Conservation (phyloP, 1,140 invertebrate genomes). For the Pachyrhynchus sulphureomaculatus region DNA sequence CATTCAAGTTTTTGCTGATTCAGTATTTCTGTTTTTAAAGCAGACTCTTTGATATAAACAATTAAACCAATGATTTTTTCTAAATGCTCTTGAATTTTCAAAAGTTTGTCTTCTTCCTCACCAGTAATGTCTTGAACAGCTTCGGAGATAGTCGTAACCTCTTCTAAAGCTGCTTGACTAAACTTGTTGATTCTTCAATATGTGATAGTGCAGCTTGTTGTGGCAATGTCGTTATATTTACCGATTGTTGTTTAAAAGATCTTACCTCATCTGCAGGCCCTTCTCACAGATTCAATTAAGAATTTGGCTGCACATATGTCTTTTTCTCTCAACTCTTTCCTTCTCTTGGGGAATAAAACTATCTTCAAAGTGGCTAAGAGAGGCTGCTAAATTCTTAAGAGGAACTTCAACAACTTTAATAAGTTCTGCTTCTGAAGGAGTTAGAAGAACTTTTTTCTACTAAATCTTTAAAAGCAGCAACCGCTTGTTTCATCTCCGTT, state of each 20-base stretch:
- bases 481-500: conserved; percentile 1
- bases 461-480: too few species aligned
- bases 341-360: neutral
- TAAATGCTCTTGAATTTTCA: conserved; percentile 4
- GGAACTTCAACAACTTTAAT: conserved; percentile 13
- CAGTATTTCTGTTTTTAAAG: conserved; percentile 12
- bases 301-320: neutral
- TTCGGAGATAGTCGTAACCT: neutral
- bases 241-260: conserved; percentile 9
- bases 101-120: neutral
- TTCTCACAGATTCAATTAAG: neutral
- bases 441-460: too few species aligned
- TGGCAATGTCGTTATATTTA: neutral
- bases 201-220: neutral
- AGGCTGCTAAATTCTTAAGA: conserved; percentile 15
- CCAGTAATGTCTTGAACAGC: neutral
- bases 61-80: conserved; percentile 11
- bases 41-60: conserved; percentile 8
- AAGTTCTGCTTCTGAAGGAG: too few species aligned
- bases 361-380: conserved; percentile 16
- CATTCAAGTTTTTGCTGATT: conserved; percentile 12
- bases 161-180: neutral
- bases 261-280: neutral
- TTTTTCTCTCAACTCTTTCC: neutral
- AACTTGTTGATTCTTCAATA: neutral